A percentile compares a stretch with the other conserved stretches of the same genome.
These are phyloP conservation scores for Limosa lapponica DNA, from an alignment of 2,797 vertebrate genomes.

Conservation along the genomic window DNA sequence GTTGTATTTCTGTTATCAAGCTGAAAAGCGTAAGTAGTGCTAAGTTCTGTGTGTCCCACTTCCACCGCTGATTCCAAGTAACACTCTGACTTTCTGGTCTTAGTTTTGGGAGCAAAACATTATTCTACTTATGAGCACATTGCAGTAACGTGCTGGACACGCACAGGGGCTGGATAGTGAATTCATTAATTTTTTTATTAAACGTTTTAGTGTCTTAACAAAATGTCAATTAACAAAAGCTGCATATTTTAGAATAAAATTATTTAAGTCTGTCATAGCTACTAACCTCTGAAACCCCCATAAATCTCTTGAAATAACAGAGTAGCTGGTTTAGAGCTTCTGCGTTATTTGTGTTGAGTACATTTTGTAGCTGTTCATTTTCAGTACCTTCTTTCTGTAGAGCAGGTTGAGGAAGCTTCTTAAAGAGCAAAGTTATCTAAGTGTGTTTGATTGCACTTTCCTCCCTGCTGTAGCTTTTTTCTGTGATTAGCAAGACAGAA, in stretches of 20 bases:
- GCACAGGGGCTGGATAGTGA: background rate
- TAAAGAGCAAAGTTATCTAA: background rate
- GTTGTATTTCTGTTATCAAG: background rate
- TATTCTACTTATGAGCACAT: background rate
- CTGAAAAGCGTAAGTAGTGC: background rate
- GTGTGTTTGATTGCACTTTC: background rate
- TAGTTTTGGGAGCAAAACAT: background rate
- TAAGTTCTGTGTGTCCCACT: background rate
- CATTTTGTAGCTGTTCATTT: background rate
- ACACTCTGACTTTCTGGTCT: background rate
- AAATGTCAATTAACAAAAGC: background rate
- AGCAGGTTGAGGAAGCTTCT: background rate
- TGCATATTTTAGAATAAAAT: background rate
- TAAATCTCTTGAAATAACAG: background rate
- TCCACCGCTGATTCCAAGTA: background rate
- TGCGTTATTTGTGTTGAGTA: background rate
- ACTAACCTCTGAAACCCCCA: background rate
- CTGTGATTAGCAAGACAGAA: background rate
- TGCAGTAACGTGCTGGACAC: background rate
- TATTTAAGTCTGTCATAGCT: background rate
- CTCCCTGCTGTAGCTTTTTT: background rate
- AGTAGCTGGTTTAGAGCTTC: background rate
- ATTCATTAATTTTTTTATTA: background rate
- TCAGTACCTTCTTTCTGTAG: background rate
- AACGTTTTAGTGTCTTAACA: background rate